phyloP scores from a whole-genome alignment of 2,888 invertebrate species.

The Himalopsyche japonica region DNA sequence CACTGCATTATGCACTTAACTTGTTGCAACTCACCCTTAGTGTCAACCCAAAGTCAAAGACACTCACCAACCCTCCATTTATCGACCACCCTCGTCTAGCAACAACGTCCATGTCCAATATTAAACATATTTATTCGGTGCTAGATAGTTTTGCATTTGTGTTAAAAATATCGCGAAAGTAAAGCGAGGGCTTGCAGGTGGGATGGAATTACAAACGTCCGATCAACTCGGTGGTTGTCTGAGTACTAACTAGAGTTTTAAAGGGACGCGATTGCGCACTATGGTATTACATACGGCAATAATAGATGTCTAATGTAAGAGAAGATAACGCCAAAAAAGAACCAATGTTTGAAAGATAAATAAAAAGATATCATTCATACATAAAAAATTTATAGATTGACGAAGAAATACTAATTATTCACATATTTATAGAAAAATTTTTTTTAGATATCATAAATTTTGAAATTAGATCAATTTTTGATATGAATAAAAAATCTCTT shows the following conservation, averaged over 20 bases:
- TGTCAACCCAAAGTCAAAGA: not conserved
- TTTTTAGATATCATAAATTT: too few relatives aligned
- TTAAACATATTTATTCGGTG: not conserved
- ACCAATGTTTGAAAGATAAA: too few relatives aligned
- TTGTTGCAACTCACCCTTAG: conserved; percentile 3
- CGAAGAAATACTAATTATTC: too few relatives aligned
- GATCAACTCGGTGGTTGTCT: not conserved
- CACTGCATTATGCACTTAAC: conserved; percentile 6
- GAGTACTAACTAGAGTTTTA: not conserved
- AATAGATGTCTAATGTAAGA: not conserved
- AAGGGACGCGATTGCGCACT: not conserved
- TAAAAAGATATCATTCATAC: too few relatives aligned
- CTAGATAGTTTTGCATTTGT: not conserved
- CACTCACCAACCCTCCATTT: not conserved
- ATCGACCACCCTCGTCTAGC: not conserved
- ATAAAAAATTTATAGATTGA: too few relatives aligned
- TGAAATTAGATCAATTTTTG: too few relatives aligned
- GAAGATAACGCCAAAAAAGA: not conserved
- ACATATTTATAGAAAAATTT: too few relatives aligned
- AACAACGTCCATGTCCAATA: not conserved
- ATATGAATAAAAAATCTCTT: too few relatives aligned
- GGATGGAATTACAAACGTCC: not conserved
- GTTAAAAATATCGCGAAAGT: not conserved
- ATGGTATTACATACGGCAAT: not conserved
- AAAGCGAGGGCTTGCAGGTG: not conserved